Conservation (phyloP, 2,888 invertebrate genomes). For the Keiferia lycopersicella region DNA sequence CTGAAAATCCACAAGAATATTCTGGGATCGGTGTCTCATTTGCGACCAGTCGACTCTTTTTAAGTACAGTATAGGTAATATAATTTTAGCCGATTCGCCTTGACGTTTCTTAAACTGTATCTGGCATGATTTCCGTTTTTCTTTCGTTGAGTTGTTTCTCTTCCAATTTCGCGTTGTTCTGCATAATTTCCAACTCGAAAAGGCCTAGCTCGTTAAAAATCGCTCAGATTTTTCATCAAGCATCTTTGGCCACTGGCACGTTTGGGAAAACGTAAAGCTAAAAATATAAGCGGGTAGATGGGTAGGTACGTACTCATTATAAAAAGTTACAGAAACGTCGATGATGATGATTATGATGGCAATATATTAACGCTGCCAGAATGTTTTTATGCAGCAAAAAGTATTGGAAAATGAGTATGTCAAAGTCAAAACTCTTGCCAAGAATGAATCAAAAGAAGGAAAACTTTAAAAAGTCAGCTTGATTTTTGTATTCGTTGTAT, state of each 20-base stretch:
- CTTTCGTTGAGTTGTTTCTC: background rate
- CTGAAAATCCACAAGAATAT: no score
- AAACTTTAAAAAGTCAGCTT: background rate
- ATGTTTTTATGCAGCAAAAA: background rate
- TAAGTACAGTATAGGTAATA: no score
- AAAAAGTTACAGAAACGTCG: background rate
- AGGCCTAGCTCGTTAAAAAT: background rate
- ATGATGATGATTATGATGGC: background rate
- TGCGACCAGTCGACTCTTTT: no score
- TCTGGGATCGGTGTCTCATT: no score
- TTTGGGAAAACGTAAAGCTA: background rate
- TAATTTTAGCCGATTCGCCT: no score
- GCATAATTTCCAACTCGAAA: background rate
- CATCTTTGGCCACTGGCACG: background rate
- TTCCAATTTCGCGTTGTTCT: background rate
- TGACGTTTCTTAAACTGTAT: no score
- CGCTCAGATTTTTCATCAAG: background rate
- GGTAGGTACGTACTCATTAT: no score
- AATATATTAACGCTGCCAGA: background rate
- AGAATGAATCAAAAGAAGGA: background rate
- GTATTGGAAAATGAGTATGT: background rate
- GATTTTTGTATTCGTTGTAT: background rate
- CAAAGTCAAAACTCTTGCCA: background rate
- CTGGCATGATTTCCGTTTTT: no score
- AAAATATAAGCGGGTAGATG: no score